Evolutionary conservation across 2,797 vertebrate species (phyloP), one percentile per base, ranked within the genome.

Genomic region (Sebastes matsubarae): DNA sequence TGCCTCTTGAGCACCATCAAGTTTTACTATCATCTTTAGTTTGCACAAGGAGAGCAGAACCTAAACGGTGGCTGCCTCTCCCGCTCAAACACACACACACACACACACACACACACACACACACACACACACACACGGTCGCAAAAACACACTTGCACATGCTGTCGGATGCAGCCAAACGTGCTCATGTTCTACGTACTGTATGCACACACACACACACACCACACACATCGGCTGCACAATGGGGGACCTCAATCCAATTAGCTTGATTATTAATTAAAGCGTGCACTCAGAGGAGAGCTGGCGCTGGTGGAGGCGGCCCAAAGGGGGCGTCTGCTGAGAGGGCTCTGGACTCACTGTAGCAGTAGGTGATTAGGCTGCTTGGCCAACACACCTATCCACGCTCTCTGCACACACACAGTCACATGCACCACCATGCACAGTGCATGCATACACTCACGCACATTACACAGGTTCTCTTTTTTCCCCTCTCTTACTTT

Each of bases 211-310:
- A 63, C 65, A 65, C 32, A 32, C 67, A 29, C n/a, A 18, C 20
- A 25, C 34, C 42, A 34, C 70, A 29, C n/a, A 18, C 20, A 25
- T 27, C 20, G 14, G 64, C 72, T 60, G 80, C 90, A 92, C 94
- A 88, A 86, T 84, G 78, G 91, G 93, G 93, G 84, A 85, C 84
- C 92, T 86, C 90, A 89, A 94, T 94, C 93, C 93, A 95, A 95
- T 94, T 94, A 95, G 91, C 93, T 88, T 92, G 93, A 94, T 94
- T 95, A 95, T 94, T 95, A 95, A 94, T 95, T 95, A 94, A 94
- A 92, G 88, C 71, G 87, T 89, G 88, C 82, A 82, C 92, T 92
- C 86, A 89, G 87, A 91, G 89, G 93, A 92, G 91, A 94, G 83
- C 83, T 82, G 85, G 88, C 22, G 72, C 82, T 78, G 83, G 81